phyloP scores from a whole-genome alignment of 2,797 vertebrate species.

The Lates japonicus region DNA sequence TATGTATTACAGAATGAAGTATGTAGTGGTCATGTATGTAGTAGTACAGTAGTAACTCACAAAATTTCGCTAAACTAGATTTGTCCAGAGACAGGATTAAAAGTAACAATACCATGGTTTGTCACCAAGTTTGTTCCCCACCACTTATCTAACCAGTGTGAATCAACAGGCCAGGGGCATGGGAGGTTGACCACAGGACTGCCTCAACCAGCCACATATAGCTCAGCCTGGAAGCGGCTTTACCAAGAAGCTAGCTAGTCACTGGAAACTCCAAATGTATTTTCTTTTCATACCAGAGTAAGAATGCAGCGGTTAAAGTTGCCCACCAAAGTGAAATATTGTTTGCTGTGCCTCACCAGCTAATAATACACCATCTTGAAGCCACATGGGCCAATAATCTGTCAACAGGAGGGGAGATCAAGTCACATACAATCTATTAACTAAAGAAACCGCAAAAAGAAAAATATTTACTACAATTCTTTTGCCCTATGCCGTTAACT shows the following conservation, averaged over 20 bases:
- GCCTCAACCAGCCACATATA: not conserved
- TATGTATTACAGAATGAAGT: no score
- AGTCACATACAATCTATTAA: slow-evolving; percentile 31
- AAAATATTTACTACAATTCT: not conserved
- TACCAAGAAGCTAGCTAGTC: not conserved
- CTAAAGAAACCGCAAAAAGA: slow-evolving; percentile 9
- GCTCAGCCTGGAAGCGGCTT: not conserved
- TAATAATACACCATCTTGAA: slow-evolving; percentile 65
- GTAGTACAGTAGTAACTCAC: no score
- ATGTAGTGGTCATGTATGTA: no score
- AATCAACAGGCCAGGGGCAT: slow-evolving; percentile 29
- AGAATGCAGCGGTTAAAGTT: no score
- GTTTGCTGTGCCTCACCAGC: slow-evolving; percentile 37
- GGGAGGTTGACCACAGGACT: slow-evolving; percentile 6
- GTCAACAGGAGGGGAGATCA: slow-evolving; percentile 31
- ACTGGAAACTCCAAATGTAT: slow-evolving; percentile 1
- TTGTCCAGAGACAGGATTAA: no score
- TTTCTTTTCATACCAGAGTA: slow-evolving; percentile 15
- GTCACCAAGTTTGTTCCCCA: not conserved
- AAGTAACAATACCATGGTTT: no score
- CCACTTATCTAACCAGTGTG: no score
- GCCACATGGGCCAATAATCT: slow-evolving; percentile 63
- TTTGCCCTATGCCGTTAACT: not conserved
- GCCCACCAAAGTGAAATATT: slow-evolving; percentile 50
- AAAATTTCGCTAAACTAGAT: no score